Evolutionary conservation across 2,797 vertebrate genomes (phyloP).

Genomic region (Malacoraja senta): DNA sequence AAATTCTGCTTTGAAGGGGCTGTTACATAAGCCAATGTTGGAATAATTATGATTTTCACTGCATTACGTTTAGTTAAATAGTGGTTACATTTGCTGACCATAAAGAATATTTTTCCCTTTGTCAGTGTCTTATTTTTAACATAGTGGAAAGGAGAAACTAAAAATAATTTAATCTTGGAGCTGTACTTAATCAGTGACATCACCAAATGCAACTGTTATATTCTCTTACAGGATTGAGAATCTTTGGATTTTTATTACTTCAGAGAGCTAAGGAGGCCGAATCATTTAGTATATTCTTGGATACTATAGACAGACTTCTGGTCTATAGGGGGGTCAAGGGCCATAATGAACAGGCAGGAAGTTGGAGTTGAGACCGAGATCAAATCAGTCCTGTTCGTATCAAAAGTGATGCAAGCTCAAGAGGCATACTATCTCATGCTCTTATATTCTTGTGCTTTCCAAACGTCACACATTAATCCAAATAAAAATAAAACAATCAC

Average conservation of each 20-base stretch:
- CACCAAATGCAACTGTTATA: not conserved
- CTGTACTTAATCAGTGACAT: not conserved
- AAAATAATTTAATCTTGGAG: not conserved
- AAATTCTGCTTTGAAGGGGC: not conserved
- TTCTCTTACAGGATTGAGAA: no score
- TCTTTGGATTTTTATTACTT: no score
- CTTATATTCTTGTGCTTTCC: no score
- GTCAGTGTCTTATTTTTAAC: constrained; percentile 1
- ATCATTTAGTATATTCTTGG: no score
- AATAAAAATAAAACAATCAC: not conserved
- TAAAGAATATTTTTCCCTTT: not conserved
- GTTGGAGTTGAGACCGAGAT: no score
- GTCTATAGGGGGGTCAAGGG: no score
- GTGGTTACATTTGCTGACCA: not conserved
- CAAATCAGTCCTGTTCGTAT: no score
- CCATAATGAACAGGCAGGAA: no score
- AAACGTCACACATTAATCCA: not conserved
- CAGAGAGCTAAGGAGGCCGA: no score
- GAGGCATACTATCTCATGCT: no score
- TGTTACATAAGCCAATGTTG: not conserved
- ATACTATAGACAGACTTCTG: no score
- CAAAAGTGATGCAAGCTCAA: no score
- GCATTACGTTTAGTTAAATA: not conserved
- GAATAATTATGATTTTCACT: not conserved
- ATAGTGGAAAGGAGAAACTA: not conserved